Conservation (phyloP, 2,888 invertebrate species). For the Neoaliturus tenellus region DNA sequence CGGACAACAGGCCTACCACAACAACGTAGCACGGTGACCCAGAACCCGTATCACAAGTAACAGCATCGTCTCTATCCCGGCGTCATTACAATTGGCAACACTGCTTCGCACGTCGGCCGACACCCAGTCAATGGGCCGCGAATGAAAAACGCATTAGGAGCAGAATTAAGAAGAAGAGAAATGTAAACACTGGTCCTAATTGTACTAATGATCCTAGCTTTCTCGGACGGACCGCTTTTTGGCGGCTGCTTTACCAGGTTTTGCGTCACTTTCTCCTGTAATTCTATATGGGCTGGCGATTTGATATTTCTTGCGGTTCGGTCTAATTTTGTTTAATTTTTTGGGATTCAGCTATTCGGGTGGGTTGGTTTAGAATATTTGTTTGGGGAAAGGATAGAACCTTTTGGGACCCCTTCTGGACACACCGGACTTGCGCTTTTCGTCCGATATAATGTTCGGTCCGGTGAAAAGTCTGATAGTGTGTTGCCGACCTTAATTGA, state of each 20-base stretch:
- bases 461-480: no score
- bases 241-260: constrained; percentile 41
- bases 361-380: no score
- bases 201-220: constrained; percentile 41
- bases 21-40: background rate
- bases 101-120: no score
- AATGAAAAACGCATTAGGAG: constrained; percentile 47
- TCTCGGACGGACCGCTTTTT: constrained; percentile 32
- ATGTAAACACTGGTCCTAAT: constrained; percentile 43
- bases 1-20: no score
- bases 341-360: no score
- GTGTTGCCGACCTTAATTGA: no score
- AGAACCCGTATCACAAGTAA: background rate
- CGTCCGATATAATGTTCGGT: no score
- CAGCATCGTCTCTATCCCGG: background rate
- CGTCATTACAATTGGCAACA: background rate
- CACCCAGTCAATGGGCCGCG: no score
- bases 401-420: no score
- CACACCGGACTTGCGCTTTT: no score
- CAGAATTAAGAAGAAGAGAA: constrained; percentile 48
- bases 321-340: no score
- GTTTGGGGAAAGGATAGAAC: no score
- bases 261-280: constrained; percentile 36
- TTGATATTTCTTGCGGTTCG: background rate
- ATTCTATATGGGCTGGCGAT: constrained; percentile 1